Evolutionary conservation across 2,888 invertebrate species (phyloP), one percentile per base, ranked within the genome.

Genomic region (Oscheius sp.): DNA sequence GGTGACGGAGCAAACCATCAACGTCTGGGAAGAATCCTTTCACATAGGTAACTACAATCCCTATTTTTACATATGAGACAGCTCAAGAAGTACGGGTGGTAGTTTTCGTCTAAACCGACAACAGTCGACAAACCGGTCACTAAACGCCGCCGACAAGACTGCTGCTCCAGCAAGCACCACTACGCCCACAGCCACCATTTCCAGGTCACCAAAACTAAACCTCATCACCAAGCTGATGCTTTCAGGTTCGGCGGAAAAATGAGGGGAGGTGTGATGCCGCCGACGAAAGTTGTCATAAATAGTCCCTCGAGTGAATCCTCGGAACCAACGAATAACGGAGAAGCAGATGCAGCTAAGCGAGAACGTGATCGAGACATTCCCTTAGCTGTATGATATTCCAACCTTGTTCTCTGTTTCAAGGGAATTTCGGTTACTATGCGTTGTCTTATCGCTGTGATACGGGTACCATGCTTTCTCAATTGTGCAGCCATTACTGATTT

Each of bases 71-170:
- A 58, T 10, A 79, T 53, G 3, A n/a, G 7, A 9, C 70, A 55
- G 53, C 55, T 80, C 78, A 66, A 84, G 85, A 63, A 83, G 85
- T 60, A 85, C 85, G 35, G 83, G 84, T 32, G 87, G 87, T 9
- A 84, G 84, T 65, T 87, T 87, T 77, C 84, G 87, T 4, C 76
- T 87, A 29, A 85, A 87, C 73, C 76, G 87, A 65, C 80, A 82
- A 35, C 86, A 85, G 73, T 79, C 80, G 11, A 81, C 82, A 10
- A 84, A 84, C 73, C 74, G 84, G 55, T 80, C 80, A 58, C 71
- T 84, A 48, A 84, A 76, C 35, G 78, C 80, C 1, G 82, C 80
- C 42, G 66, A 71, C 47, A 81, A 79, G 71, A 21, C 21, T 21
- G 75, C 78, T 0, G 33, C 78, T 55, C 55, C 68, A 35, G 35